Percentiles rank a stretch among this genome's conserved stretches.
These are phyloP conservation scores for Emys orbicularis DNA, from an alignment of 2,797 vertebrate genomes.

Conservation along the genomic window DNA sequence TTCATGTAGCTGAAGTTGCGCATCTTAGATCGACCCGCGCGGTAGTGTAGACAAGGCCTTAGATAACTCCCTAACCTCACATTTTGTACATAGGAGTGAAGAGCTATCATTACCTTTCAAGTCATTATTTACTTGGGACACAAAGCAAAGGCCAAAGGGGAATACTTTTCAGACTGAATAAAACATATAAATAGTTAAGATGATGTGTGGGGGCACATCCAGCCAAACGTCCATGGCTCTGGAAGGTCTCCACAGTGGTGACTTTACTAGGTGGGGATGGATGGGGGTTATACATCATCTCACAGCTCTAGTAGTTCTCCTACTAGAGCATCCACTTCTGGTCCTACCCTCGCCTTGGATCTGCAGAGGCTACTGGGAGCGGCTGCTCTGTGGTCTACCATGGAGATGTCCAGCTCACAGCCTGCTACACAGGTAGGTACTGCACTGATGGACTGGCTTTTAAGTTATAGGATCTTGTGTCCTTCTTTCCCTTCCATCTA, in stretches of 20 bases:
- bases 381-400: neutral
- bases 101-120: neutral
- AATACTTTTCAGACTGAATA: neutral
- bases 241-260: neutral
- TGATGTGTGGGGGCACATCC: neutral
- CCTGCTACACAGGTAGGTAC: neutral
- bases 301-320: neutral
- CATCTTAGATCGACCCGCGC: no score
- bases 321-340: neutral
- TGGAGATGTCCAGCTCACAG: neutral
- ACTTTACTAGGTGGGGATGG: neutral
- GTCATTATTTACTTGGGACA: neutral
- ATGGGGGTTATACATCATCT: neutral
- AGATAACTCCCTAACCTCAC: neutral
- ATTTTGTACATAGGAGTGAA: neutral
- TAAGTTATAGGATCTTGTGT: neutral
- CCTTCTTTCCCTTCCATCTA: conserved; percentile 36
- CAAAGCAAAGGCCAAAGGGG: neutral
- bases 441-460: neutral
- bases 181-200: neutral
- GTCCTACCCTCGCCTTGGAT: neutral
- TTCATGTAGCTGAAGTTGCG: no score
- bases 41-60: no score
- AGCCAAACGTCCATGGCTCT: neutral
- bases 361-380: conserved; percentile 5